These are phyloP conservation scores for Orchesella flavescens DNA, from an alignment of 2,888 invertebrate species.

Conservation along the genomic window DNA sequence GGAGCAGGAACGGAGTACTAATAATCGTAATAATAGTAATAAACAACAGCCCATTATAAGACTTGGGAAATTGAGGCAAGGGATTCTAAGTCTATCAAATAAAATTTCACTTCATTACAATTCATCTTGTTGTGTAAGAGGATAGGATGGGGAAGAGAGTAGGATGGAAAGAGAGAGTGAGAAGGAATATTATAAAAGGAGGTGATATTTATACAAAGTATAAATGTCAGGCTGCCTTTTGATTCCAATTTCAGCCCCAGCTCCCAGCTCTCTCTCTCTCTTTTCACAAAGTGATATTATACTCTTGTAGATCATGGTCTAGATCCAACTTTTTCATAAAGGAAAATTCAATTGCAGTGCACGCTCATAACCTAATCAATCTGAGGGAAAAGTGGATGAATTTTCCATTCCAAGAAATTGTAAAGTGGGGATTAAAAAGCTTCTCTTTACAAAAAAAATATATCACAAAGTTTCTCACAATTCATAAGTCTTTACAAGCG, in stretches of 20 bases:
- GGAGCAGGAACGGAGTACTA: conserved; percentile 18
- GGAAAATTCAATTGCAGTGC: neutral
- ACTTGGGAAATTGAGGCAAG: conserved; percentile 12
- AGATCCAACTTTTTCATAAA: too few relatives aligned
- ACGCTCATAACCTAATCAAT: neutral
- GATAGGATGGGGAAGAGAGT: neutral
- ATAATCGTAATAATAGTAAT: conserved; percentile 52
- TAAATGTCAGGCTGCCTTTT: neutral
- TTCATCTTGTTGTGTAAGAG: conserved; percentile 21
- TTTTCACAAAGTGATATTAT: too few relatives aligned
- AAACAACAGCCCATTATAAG: conserved; percentile 48
- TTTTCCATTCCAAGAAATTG: too few relatives aligned
- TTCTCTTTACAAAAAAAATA: too few relatives aligned
- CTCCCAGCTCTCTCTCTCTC: too few relatives aligned
- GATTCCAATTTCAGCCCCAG: neutral
- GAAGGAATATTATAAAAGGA: neutral
- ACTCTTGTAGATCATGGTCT: too few relatives aligned
- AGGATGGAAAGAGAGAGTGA: neutral
- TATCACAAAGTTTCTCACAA: too few relatives aligned
- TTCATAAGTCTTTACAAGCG: too few relatives aligned
- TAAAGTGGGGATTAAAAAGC: too few relatives aligned
- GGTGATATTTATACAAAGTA: neutral
- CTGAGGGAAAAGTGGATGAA: too few relatives aligned
- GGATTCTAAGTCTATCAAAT: conserved; percentile 29
- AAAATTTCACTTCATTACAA: conserved; percentile 50